These are phyloP conservation scores for Saturnia japonica DNA, from an alignment of 2,888 invertebrate species.

Conservation along the genomic window DNA sequence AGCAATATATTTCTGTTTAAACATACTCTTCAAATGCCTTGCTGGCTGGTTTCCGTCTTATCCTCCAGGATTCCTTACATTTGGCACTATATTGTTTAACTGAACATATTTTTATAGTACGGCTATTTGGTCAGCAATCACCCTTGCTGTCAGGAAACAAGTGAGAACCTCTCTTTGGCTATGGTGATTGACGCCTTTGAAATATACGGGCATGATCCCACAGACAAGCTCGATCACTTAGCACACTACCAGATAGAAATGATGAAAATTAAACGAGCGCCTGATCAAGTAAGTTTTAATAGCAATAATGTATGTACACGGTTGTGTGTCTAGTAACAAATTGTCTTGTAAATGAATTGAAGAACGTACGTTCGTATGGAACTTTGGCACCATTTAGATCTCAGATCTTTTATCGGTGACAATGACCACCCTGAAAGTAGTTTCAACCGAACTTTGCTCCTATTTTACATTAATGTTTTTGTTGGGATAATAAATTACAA, in stretches of 20 bases:
- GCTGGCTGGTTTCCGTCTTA: too few species aligned
- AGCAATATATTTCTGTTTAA: too few species aligned
- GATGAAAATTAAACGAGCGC: constrained; percentile 72
- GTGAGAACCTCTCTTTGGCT: constrained; percentile 65
- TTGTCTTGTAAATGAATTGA: too few species aligned
- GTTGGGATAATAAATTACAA: too few species aligned
- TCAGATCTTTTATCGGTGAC: too few species aligned
- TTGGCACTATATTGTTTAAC: neutral
- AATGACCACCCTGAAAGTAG: too few species aligned
- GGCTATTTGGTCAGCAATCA: constrained; percentile 62
- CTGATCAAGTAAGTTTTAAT: constrained; percentile 61
- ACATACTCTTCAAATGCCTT: too few species aligned
- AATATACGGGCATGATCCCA: constrained; percentile 76
- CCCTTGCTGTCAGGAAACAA: constrained; percentile 65
- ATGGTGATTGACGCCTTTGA: constrained; percentile 76
- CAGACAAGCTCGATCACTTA: constrained; percentile 71
- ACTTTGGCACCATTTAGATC: too few species aligned
- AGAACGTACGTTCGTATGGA: too few species aligned
- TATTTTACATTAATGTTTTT: too few species aligned
- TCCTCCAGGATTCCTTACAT: neutral
- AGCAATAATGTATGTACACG: neutral
- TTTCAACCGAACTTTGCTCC: too few species aligned
- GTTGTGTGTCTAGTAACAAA: too few species aligned
- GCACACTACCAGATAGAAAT: constrained; percentile 74
- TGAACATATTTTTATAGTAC: constrained; percentile 35